These are phyloP conservation scores for Orius laevigatus DNA, from an alignment of 1,140 invertebrate genomes.

Conservation along the genomic window DNA sequence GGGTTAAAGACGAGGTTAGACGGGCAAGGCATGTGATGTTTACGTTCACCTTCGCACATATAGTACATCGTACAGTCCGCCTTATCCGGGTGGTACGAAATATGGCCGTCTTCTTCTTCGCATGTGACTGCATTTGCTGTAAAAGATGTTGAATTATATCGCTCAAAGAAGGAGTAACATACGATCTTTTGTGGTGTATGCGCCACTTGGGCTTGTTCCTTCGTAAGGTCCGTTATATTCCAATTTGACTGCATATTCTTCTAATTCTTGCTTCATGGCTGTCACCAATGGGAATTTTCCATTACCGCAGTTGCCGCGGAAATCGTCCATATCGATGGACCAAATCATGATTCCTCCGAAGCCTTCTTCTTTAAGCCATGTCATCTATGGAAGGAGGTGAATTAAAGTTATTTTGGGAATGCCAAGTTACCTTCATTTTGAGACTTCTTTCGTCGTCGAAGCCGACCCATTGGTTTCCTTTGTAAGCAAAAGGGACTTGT, in stretches of 20 bases:
- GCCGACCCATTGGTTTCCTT: constrained; percentile 84
- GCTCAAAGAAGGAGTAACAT: constrained; percentile 39
- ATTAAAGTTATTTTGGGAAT: constrained; percentile 3
- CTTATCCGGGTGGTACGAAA: constrained; percentile 80
- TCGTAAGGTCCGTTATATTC: constrained; percentile 79
- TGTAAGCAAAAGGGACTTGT: constrained; percentile 85
- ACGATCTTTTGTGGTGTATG: constrained; percentile 76
- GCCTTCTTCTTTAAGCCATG: constrained; percentile 83
- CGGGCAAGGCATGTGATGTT: constrained; percentile 93
- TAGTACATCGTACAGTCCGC: constrained; percentile 85
- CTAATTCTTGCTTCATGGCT: constrained; percentile 69
- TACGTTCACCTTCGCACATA: constrained; percentile 90
- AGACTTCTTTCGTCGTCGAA: constrained; percentile 89
- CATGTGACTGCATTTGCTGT: constrained; percentile 74
- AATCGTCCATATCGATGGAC: constrained; percentile 94
- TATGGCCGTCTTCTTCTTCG: constrained; percentile 84
- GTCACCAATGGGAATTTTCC: constrained; percentile 80
- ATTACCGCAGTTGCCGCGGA: constrained; percentile 71
- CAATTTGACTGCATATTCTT: constrained; percentile 66
- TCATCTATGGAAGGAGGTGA: constrained; percentile 43
- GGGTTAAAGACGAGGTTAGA: constrained; percentile 85
- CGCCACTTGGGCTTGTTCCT: constrained; percentile 42
- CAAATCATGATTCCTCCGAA: constrained; percentile 96
- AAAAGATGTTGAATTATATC: too few species aligned
- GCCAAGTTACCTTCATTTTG: constrained; percentile 70